These are phyloP conservation scores for Sarotherodon lohbergeri DNA, from an alignment of 2,113 vertebrate species.

Conservation along the genomic window DNA sequence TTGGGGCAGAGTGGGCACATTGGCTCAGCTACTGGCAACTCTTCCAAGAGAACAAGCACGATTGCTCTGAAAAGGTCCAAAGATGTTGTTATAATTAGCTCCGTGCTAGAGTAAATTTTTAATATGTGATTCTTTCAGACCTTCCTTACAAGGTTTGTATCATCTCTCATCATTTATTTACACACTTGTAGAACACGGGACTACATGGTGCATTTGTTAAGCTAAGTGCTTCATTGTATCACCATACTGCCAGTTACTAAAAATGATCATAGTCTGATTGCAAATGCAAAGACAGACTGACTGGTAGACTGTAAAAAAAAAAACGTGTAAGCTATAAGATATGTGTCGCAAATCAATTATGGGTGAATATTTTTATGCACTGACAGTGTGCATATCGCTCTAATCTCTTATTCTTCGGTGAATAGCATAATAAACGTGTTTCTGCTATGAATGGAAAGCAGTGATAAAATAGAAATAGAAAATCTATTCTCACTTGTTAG, in stretches of 20 bases:
- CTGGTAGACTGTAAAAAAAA: not conserved
- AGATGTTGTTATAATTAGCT: conserved; percentile 24
- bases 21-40: not conserved
- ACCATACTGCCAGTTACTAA: not conserved
- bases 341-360: not conserved
- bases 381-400: not conserved
- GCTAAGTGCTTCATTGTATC: conserved; percentile 21
- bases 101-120: conserved; percentile 5
- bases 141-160: conserved; percentile 11
- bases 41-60: conserved; percentile 1
- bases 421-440: not conserved
- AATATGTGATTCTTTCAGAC: conserved; percentile 10
- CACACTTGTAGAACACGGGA: not conserved
- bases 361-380: not conserved
- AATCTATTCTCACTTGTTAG: not conserved
- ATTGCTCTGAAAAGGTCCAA: not conserved
- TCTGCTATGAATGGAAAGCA: conserved; percentile 16
- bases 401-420: conserved; percentile 53
- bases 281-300: not conserved
- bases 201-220: not conserved
- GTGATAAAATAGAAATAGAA: not conserved
- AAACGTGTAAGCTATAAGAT: not conserved
- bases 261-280: not conserved
- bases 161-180: conserved; percentile 39
- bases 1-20: not conserved